A percentile compares a stretch with the other conserved stretches of the same genome.
Conservation (phyloP, 2,113 vertebrate species). For the Hemibagrus wyckioides region DNA sequence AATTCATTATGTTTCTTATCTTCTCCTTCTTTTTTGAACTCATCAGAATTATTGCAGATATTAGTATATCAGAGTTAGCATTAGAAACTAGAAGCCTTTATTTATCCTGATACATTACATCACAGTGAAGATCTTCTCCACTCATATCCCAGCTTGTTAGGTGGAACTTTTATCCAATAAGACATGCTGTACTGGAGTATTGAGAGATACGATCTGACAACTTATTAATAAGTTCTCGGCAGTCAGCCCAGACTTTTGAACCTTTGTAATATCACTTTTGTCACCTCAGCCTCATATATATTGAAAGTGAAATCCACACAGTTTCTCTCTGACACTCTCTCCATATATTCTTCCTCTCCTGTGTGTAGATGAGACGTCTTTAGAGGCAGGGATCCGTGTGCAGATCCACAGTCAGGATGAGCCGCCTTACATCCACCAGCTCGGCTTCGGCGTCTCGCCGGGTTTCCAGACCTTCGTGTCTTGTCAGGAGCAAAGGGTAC, state of each 20-base stretch:
- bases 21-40: no score
- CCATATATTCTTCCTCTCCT: constrained; percentile 22
- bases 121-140: no score
- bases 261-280: background rate
- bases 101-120: no score
- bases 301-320: background rate
- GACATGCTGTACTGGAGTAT: background rate
- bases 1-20: no score
- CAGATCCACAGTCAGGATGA: constrained; percentile 98
- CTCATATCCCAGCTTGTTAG: background rate
- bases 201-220: background rate
- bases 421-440: constrained; percentile 96
- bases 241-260: background rate
- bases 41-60: background rate
- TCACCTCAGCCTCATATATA: background rate
- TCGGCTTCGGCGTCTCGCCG: constrained; percentile 95
- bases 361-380: constrained; percentile 87
- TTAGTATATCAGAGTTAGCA: background rate
- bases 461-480: constrained; percentile 99
- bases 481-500: constrained; percentile 97
- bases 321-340: background rate
- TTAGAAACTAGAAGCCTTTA: background rate
- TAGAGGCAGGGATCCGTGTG: constrained; percentile 96
- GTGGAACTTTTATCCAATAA: background rate
- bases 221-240: background rate